Evolutionary conservation across 2,113 vertebrate genomes (phyloP).

Genomic region (Regulus satrapa): DNA sequence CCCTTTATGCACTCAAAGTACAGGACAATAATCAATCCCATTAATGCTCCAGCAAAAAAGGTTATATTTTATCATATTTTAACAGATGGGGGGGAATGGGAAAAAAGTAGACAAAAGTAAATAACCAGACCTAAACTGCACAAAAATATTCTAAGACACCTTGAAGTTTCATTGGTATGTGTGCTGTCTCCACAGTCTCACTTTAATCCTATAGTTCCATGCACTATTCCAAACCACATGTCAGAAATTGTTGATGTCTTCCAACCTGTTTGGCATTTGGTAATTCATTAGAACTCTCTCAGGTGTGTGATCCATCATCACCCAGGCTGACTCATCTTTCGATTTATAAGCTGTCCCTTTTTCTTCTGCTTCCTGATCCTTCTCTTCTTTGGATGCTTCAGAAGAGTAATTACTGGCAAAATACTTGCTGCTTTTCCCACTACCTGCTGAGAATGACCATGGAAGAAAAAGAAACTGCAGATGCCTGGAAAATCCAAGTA

Average conservation of each 20-base stretch:
- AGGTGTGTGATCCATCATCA: slow-evolving; percentile 76
- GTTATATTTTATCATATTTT: not conserved
- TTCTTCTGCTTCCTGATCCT: slow-evolving; percentile 54
- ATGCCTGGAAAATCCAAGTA: not conserved
- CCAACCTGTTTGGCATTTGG: slow-evolving; percentile 84
- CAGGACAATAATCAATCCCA: not conserved
- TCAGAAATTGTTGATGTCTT: slow-evolving; percentile 1
- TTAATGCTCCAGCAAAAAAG: not conserved
- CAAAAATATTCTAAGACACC: not conserved
- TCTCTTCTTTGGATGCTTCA: slow-evolving; percentile 65
- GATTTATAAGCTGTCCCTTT: slow-evolving; percentile 41
- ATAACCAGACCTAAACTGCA: not conserved
- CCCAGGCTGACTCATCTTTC: slow-evolving; percentile 77
- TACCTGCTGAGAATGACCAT: slow-evolving; percentile 39
- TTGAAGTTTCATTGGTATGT: not conserved
- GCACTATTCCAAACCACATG: not conserved
- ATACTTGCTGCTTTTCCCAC: slow-evolving; percentile 79
- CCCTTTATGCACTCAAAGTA: not conserved
- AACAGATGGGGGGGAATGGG: not conserved
- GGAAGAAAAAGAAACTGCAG: not conserved
- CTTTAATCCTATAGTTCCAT: not conserved
- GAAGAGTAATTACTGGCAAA: slow-evolving; percentile 81
- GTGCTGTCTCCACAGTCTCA: not conserved
- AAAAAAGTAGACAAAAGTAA: not conserved
- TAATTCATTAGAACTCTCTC: slow-evolving; percentile 83